These are phyloP conservation scores for Albula goreensis DNA, from an alignment of 2,113 vertebrate genomes.

Conservation along the genomic window DNA sequence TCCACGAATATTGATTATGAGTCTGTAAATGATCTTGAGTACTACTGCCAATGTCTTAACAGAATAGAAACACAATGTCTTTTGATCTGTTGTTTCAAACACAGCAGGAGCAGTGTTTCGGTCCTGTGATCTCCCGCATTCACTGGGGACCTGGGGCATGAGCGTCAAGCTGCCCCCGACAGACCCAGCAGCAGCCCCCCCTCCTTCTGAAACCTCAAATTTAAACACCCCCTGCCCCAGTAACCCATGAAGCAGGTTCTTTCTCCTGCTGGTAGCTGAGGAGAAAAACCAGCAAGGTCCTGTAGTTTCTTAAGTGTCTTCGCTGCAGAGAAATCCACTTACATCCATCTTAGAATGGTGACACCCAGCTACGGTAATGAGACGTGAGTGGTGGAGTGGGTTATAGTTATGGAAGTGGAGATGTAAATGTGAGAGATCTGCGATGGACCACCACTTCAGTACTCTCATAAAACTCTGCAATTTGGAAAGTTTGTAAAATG, in stretches of 20 bases:
- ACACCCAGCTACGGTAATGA: too few species aligned
- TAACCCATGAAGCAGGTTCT: not conserved
- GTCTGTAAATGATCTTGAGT: not conserved
- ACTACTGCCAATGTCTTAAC: not conserved
- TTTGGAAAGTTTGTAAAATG: not conserved
- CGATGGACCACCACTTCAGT: not conserved
- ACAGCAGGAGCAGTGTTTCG: not conserved
- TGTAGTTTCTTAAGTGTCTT: not conserved
- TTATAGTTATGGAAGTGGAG: too few species aligned
- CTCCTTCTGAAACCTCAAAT: not conserved
- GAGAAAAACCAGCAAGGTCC: too few species aligned
- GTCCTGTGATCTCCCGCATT: not conserved
- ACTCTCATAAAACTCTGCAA: too few species aligned
- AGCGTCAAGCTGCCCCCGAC: not conserved
- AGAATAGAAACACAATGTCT: not conserved
- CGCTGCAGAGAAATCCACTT: too few species aligned
- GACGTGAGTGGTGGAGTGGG: too few species aligned
- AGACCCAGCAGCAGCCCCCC: not conserved
- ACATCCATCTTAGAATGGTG: too few species aligned
- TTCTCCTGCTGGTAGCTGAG: not conserved
- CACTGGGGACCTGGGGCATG: not conserved
- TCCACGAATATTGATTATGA: constrained; percentile 1
- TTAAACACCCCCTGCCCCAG: not conserved
- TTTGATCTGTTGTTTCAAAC: not conserved
- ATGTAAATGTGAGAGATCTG: not conserved